Evolutionary conservation across 2,113 vertebrate species (phyloP).

Genomic region (Nerophis ophidion): DNA sequence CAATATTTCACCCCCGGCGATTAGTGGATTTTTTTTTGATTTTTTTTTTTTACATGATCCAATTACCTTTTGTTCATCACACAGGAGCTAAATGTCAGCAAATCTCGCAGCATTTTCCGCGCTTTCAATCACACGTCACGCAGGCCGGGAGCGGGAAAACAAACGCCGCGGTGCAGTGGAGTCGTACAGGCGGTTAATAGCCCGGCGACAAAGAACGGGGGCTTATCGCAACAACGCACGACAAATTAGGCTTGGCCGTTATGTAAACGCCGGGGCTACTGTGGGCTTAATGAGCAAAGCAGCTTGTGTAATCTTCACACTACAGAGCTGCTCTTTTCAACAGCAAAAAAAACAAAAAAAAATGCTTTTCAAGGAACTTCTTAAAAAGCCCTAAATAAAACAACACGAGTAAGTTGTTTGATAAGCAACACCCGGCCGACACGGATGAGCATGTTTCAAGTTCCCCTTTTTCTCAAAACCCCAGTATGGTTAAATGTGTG

Average conservation of each 20-base stretch:
- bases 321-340: conserved; percentile 5
- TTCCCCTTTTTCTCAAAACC: too few relatives aligned
- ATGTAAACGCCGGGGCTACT: conserved; percentile 33
- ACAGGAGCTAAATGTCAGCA: conserved; percentile 39
- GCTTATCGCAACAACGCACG: conserved; percentile 38
- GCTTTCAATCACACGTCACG: conserved; percentile 24
- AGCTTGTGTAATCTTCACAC: conserved; percentile 20
- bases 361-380: neutral
- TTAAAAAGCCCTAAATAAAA: neutral
- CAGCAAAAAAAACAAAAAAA: neutral
- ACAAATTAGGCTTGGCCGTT: conserved; percentile 44
- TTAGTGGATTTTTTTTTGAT: conserved; percentile 12
- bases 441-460: neutral
- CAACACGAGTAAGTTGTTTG: conserved; percentile 15
- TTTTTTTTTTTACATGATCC: conserved; percentile 29
- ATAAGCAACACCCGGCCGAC: conserved; percentile 5
- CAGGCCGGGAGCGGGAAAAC: conserved; percentile 20
- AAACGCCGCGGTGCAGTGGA: neutral
- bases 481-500: too few relatives aligned
- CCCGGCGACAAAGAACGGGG: conserved; percentile 23
- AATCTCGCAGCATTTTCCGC: conserved; percentile 24
- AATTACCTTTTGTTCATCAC: conserved; percentile 46
- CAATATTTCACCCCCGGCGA: conserved; percentile 31
- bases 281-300: conserved; percentile 25
- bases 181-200: conserved; percentile 30